phyloP scores from a whole-genome alignment of 2,113 vertebrate genomes.

The Heterochromis multidens region DNA sequence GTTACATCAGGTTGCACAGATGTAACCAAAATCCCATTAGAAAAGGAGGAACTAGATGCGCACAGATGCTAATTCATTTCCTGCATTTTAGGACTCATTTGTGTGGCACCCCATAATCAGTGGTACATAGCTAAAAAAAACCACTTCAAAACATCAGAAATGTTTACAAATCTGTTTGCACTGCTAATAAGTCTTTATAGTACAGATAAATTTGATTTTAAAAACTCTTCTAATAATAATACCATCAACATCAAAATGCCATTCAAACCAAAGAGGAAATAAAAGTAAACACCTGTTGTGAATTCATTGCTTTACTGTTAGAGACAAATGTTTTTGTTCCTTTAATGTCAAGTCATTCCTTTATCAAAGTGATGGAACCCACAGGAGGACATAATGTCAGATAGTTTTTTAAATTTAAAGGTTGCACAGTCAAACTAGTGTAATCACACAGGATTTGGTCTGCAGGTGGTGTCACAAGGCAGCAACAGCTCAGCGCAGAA shows the following conservation, averaged over 20 bases:
- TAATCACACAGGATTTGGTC: not conserved
- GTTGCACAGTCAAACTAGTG: not conserved
- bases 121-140: not conserved
- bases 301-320: not conserved
- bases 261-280: not conserved
- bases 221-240: not conserved
- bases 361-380: not conserved
- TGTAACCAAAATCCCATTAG: not conserved
- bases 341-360: not conserved
- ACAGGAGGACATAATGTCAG: not conserved
- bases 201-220: not conserved
- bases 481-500: constrained; percentile 78
- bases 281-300: not conserved
- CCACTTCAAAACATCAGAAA: not conserved
- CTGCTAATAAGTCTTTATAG: not conserved
- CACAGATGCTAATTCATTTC: not conserved
- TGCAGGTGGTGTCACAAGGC: constrained; percentile 86
- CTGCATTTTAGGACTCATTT: not conserved
- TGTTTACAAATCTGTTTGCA: not conserved
- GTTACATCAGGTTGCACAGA: not conserved
- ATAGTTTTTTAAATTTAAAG: not conserved
- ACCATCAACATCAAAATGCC: not conserved
- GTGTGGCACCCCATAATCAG: not conserved
- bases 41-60: not conserved
- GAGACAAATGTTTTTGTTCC: not conserved